Evolutionary conservation across 2,888 invertebrate genomes (phyloP).

Genomic region (Brachyopa scutellaris): DNA sequence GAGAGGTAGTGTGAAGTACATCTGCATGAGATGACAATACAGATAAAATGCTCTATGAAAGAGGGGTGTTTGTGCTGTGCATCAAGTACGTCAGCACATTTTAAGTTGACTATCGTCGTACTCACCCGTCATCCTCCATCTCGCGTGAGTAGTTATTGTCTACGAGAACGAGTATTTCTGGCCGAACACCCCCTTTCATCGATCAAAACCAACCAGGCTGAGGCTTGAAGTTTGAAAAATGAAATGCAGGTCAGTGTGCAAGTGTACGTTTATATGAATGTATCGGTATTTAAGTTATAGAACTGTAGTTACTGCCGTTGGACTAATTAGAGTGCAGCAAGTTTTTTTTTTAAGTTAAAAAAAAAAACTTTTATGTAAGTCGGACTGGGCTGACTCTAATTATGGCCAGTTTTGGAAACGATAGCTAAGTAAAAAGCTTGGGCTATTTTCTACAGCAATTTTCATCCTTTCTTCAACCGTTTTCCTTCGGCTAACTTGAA

Average conservation of each 20-base stretch:
- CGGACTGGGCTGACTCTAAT: not conserved
- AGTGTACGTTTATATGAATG: not conserved
- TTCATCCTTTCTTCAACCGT: not conserved
- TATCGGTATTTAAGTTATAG: not conserved
- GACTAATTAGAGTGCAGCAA: slow-evolving; percentile 1
- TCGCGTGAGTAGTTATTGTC: not conserved
- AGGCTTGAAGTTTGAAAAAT: not conserved
- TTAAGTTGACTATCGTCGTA: not conserved
- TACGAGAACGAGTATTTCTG: no score
- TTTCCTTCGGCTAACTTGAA: slow-evolving; percentile 22
- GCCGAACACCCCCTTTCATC: no score
- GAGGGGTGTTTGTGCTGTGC: not conserved
- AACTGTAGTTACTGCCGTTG: not conserved
- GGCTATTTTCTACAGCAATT: no score
- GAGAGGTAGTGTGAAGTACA: slow-evolving; percentile 38
- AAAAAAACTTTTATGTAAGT: no score
- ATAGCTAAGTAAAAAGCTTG: not conserved
- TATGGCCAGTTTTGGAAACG: not conserved
- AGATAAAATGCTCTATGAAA: not conserved
- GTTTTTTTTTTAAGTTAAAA: no score
- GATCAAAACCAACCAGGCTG: no score
- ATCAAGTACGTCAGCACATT: slow-evolving; percentile 20
- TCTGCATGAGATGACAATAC: slow-evolving; percentile 48
- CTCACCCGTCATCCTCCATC: not conserved
- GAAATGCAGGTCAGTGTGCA: slow-evolving; percentile 26